Percentiles rank a stretch among this genome's conserved stretches.
phyloP scores from a whole-genome alignment of 2,797 vertebrate genomes.

The Hoplostethus mediterraneus region DNA sequence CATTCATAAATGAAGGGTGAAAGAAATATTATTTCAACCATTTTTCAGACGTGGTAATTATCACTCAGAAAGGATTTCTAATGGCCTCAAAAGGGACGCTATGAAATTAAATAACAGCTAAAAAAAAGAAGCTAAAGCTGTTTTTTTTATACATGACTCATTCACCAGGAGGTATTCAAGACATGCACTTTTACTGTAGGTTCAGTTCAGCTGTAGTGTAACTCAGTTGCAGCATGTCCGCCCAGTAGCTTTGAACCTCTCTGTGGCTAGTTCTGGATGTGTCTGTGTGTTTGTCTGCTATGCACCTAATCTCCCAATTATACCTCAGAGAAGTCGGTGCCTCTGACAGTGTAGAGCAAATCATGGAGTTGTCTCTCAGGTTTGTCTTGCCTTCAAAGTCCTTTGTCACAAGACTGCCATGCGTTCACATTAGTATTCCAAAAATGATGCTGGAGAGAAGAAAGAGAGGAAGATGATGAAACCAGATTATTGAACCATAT shows the following conservation, averaged over 20 bases:
- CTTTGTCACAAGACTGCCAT: conserved; percentile 2
- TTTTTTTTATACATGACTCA: not conserved
- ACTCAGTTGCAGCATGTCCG: too few relatives aligned
- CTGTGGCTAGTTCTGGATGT: too few relatives aligned
- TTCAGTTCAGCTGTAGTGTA: not conserved
- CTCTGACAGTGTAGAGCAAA: not conserved
- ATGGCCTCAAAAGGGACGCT: not conserved
- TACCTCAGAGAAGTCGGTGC: not conserved
- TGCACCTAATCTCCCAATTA: not conserved
- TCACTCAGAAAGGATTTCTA: not conserved
- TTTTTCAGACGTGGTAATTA: not conserved
- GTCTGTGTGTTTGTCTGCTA: not conserved
- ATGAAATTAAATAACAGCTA: not conserved
- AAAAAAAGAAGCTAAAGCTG: not conserved
- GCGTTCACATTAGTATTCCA: not conserved
- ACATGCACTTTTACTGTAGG: not conserved
- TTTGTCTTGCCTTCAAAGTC: conserved; percentile 1
- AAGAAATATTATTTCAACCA: not conserved
- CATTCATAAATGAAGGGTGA: not conserved
- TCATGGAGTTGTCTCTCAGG: not conserved
- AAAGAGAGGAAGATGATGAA: not conserved
- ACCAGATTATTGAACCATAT: not conserved
- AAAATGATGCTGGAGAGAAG: not conserved
- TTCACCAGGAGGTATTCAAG: not conserved
- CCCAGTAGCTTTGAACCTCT: too few relatives aligned